Base-by-base conservation (phyloP, 1,140 invertebrate species). In the Atopsyche davidsoni region DNA sequence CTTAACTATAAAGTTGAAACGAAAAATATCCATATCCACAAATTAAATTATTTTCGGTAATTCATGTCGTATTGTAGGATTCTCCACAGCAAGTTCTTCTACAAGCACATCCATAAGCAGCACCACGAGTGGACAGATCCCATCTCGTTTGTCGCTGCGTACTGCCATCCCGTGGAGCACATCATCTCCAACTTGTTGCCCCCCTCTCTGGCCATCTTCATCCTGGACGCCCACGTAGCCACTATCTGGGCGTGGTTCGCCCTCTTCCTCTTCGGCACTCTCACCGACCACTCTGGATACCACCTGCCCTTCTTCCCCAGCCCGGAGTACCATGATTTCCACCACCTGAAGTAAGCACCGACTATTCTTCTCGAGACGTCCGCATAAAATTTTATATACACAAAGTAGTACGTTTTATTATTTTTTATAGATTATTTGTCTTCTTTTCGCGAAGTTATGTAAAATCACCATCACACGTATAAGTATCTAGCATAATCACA, bases 261-360 rank as follows among this genome's bases (percentile, higher is more conserved):
- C 1, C 60, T 92, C 32, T 88, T 86, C 3, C 80, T 88, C 49
- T 62, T 89, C 6, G 86, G 83, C 3, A 92, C 89, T 0, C 76
- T 91, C 3, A 89, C 90, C 60, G 80, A 87, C n/a, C 90, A 93
- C 62, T 88, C 85, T 39, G 90, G 90, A 2, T 93, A 92, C 60
- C 90, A 93, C 70, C 74, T 92, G 58, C 90, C 90, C 0, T 86
- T 92, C 60, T 82, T 92, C 60, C 85, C 87, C 4, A 90, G 87
- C 17, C 88, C 89, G 13, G 88, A 92, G 67, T 84, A 86, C 1
- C 90, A 93, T 63, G 90, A 93, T 68, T 93, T 86, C 67, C 90
- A 93, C 68, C 90, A 93, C 66, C 69, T 87, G 23, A 89, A 89
- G 88, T 89, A 69, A 34, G 43, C 9, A 41, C 34, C 34, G 68